Evolutionary conservation across 2,888 invertebrate species (phyloP).

Genomic region (Enchytraeus crypticus): DNA sequence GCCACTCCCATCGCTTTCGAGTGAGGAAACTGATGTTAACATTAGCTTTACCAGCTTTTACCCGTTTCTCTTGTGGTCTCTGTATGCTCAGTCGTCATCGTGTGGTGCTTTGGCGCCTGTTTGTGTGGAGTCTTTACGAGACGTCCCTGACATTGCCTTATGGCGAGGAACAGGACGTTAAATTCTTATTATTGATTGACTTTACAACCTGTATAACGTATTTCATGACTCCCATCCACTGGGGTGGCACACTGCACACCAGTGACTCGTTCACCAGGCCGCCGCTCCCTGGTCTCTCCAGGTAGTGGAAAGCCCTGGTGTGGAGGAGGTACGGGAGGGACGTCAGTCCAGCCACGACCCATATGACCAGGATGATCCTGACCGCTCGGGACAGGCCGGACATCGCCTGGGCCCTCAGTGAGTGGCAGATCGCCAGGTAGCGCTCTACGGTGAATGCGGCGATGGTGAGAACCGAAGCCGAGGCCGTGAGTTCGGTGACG

Average conservation of each 20-base stretch:
- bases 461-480: conserved; percentile 81
- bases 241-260: conserved; percentile 37
- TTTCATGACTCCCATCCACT: conserved; percentile 33
- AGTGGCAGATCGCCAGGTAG: conserved; percentile 80
- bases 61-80: too few relatives aligned
- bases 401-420: conserved; percentile 64
- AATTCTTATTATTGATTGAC: too few relatives aligned
- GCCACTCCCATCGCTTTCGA: too few relatives aligned
- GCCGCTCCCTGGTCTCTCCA: conserved; percentile 21
- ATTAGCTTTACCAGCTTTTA: too few relatives aligned
- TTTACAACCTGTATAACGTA: conserved; percentile 47
- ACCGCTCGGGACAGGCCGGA: conserved; percentile 72
- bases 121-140: too few relatives aligned
- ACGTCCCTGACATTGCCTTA: too few relatives aligned
- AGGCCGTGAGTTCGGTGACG: conserved; percentile 60
- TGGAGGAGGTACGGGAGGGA: conserved; percentile 53
- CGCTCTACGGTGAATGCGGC: conserved; percentile 84
- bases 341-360: conserved; percentile 66
- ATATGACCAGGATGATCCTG: conserved; percentile 67
- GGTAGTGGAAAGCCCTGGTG: conserved; percentile 34
- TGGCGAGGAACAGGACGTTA: too few relatives aligned
- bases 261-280: conserved; percentile 33
- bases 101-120: too few relatives aligned
- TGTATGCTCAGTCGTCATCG: too few relatives aligned
- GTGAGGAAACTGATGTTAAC: too few relatives aligned